Percentiles rank a stretch among this genome's conserved stretches.
These are phyloP conservation scores for Cottus gobio DNA, from an alignment of 2,113 vertebrate genomes.

Conservation along the genomic window DNA sequence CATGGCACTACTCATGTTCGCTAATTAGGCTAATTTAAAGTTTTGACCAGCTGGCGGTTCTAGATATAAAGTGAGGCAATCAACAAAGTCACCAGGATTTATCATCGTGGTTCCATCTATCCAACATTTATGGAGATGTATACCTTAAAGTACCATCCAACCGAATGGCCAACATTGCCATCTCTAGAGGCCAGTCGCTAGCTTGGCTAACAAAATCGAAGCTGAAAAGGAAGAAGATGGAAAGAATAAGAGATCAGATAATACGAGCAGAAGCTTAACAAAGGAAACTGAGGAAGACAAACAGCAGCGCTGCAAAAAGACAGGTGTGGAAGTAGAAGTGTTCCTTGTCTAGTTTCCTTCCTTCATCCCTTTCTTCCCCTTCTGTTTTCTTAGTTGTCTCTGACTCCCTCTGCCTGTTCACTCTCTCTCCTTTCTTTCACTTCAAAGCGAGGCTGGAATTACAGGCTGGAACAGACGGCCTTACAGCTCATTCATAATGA, in stretches of 20 bases:
- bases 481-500: conserved; percentile 76
- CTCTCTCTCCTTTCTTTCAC: conserved; percentile 53
- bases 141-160: neutral
- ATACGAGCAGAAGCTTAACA: neutral
- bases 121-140: neutral
- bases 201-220: neutral
- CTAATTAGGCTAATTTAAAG: too few relatives aligned
- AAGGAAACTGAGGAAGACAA: neutral
- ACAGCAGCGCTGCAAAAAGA: neutral
- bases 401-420: conserved; percentile 23
- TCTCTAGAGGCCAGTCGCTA: neutral
- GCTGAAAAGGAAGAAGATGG: neutral
- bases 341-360: conserved; percentile 26
- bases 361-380: conserved; percentile 18
- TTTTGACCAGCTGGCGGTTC: too few relatives aligned
- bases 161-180: neutral
- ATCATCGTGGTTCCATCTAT: neutral
- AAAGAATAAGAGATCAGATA: neutral
- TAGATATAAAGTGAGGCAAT: too few relatives aligned
- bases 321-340: conserved; percentile 16
- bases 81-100: neutral
- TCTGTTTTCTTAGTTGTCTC: conserved; percentile 22
- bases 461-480: conserved; percentile 55
- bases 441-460: conserved; percentile 72
- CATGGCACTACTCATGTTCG: too few relatives aligned